Conservation (phyloP, 1,140 invertebrate species). For the Armadillidium nasatum region DNA sequence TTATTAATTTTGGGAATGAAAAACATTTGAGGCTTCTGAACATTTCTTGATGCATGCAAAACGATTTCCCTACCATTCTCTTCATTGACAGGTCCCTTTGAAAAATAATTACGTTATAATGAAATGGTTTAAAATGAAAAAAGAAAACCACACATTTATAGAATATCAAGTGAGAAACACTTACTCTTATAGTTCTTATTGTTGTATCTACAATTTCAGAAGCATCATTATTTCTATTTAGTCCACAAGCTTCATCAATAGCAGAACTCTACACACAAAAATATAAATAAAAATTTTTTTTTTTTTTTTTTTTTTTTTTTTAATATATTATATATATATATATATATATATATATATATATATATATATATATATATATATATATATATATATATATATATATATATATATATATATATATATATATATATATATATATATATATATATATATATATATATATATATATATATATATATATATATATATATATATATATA, state of each 20-base stretch:
- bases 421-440: too few species aligned
- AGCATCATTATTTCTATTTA: background rate
- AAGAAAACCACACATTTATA: background rate
- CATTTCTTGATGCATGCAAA: constrained; percentile 26
- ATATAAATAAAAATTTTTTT: too few species aligned
- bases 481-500: too few species aligned
- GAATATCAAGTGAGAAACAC: background rate
- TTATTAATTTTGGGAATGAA: constrained; percentile 25
- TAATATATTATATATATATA: too few species aligned
- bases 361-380: too few species aligned
- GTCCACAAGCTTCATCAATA: background rate
- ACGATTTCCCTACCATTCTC: constrained; percentile 8
- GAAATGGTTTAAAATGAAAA: background rate
- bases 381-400: too few species aligned
- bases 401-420: too few species aligned
- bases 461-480: too few species aligned
- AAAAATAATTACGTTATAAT: background rate
- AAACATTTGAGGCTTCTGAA: constrained; percentile 29
- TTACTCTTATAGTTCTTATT: background rate
- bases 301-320: too few species aligned
- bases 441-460: too few species aligned
- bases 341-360: too few species aligned
- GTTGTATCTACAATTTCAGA: background rate
- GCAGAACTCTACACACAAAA: background rate
- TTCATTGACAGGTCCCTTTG: background rate